Evolutionary conservation across 2,113 vertebrate genomes (phyloP).

Genomic region (Silurus glanis): DNA sequence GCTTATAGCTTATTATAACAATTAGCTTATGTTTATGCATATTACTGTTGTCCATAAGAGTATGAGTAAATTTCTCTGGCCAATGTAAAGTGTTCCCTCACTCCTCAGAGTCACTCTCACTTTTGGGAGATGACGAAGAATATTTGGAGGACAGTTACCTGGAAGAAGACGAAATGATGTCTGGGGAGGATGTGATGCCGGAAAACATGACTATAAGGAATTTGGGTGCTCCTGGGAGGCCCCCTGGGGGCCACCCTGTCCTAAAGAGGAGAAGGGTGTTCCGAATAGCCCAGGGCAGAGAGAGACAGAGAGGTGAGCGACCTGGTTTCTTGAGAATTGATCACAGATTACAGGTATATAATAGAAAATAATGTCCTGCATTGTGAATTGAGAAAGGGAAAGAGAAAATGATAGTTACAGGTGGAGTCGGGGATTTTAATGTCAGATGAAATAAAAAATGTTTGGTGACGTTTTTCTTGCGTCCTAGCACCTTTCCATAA

Average conservation of each 20-base stretch:
- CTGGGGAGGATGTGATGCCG: constrained; percentile 68
- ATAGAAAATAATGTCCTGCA: background rate
- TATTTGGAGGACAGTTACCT: constrained; percentile 72
- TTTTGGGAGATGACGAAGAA: constrained; percentile 71
- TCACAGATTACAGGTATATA: background rate
- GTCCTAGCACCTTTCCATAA: background rate
- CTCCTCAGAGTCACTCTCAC: constrained; percentile 67
- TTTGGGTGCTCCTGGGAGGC: constrained; percentile 65
- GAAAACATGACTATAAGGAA: constrained; percentile 60
- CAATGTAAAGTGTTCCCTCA: constrained; percentile 4
- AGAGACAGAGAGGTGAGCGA: constrained; percentile 82
- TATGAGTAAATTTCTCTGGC: background rate
- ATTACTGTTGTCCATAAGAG: background rate
- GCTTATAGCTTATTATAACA: background rate
- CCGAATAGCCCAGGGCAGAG: constrained; percentile 73
- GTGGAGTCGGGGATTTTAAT: background rate
- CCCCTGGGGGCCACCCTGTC: constrained; percentile 69
- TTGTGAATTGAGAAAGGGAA: background rate
- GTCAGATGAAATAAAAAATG: background rate
- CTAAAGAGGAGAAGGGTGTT: constrained; percentile 75
- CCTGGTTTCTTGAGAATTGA: background rate
- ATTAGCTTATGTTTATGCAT: background rate
- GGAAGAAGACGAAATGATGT: constrained; percentile 73
- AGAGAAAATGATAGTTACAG: background rate
- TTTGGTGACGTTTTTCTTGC: background rate